phyloP scores from a whole-genome alignment of 1,140 invertebrate genomes.

The Zaprionus camerounensis region DNA sequence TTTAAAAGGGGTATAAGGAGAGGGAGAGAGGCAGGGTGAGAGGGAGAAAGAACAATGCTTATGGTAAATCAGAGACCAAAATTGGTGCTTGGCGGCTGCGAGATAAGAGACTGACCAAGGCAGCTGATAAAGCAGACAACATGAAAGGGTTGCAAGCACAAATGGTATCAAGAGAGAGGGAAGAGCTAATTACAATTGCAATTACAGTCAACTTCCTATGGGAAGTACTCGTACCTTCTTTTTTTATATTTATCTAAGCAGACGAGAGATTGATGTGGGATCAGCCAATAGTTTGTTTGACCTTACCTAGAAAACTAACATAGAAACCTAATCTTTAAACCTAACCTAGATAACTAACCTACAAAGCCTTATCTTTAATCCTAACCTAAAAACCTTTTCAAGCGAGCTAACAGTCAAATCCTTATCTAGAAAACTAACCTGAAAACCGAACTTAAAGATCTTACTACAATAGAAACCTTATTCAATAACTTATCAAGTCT shows the following conservation, averaged over 20 bases:
- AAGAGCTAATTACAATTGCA: neutral
- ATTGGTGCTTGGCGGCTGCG: slow-evolving; percentile 31
- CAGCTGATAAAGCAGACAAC: neutral
- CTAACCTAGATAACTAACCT: too few relatives aligned
- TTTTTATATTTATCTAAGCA: too few relatives aligned
- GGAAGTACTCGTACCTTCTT: too few relatives aligned
- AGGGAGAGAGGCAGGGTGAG: neutral
- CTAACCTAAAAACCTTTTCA: too few relatives aligned
- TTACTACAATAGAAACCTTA: neutral
- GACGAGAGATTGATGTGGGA: too few relatives aligned
- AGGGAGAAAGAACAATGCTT: neutral
- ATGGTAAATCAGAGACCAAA: slow-evolving; percentile 38
- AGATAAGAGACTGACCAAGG: slow-evolving; percentile 36
- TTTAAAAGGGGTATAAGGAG: neutral
- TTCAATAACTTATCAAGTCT: too few relatives aligned
- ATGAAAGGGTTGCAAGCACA: neutral
- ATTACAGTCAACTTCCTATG: too few relatives aligned
- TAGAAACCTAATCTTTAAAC: too few relatives aligned
- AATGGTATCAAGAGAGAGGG: neutral
- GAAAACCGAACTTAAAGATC: neutral
- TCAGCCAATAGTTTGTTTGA: neutral
- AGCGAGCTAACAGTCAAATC: too few relatives aligned
- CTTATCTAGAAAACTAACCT: too few relatives aligned
- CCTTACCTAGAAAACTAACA: neutral
- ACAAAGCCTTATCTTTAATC: too few relatives aligned